phyloP scores from a whole-genome alignment of 2,797 vertebrate genomes.

The Mormyrus proboscirostris region DNA sequence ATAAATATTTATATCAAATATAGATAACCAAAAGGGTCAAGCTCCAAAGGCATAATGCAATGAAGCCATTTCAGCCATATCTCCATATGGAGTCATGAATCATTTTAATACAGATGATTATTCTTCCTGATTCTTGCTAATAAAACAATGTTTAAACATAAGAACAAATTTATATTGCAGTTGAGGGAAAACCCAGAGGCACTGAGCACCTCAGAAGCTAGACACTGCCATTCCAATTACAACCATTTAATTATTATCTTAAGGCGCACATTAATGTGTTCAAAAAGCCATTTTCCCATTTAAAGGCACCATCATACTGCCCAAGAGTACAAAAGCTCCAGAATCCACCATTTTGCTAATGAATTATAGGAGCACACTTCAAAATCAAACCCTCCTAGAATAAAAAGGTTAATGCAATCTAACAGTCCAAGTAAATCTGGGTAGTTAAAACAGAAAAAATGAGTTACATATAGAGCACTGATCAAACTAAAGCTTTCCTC shows the following conservation, averaged over 20 bases:
- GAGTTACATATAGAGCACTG: not conserved
- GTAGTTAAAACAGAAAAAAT: not conserved
- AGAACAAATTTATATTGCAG: slow-evolving; percentile 4
- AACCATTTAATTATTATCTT: not conserved
- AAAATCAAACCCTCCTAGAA: not conserved
- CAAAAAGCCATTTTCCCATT: not conserved
- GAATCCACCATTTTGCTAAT: not conserved
- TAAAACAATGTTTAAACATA: not conserved
- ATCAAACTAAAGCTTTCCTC: not conserved
- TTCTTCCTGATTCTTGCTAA: not conserved
- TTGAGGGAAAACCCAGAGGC: not conserved
- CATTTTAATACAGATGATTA: not conserved
- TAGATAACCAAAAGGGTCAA: not conserved
- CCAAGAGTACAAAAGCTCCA: not conserved
- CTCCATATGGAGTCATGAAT: not conserved
- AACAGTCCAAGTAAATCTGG: not conserved
- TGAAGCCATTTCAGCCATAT: not conserved
- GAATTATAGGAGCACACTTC: not conserved
- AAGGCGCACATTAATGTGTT: not conserved
- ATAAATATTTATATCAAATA: not conserved
- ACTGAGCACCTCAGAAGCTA: not conserved
- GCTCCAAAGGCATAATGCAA: not conserved
- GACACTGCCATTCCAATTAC: not conserved
- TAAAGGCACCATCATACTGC: not conserved
- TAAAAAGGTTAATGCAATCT: not conserved